Evolutionary conservation across 2,888 invertebrate species (phyloP).

Genomic region (Escarpia spicata): DNA sequence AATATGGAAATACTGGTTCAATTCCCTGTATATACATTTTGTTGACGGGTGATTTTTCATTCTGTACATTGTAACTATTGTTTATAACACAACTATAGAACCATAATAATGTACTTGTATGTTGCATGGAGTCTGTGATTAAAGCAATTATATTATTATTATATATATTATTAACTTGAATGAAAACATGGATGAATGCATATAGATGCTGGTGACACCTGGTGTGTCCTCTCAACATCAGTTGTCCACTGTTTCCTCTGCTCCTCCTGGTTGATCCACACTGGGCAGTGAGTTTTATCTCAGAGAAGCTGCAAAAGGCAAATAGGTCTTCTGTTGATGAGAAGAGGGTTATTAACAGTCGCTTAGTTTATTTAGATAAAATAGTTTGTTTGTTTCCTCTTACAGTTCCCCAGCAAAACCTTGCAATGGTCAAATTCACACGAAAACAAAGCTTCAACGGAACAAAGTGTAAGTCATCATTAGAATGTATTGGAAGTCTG

Average conservation of each 20-base stretch:
- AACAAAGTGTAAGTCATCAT: neutral
- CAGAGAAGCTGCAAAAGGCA: neutral
- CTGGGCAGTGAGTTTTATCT: neutral
- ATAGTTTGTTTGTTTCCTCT: neutral
- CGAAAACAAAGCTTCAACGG: neutral
- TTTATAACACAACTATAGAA: no score
- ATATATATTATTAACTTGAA: neutral
- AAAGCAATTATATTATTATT: no score
- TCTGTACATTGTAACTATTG: no score
- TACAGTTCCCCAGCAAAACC: conserved; percentile 5
- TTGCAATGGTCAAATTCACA: neutral
- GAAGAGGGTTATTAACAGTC: neutral
- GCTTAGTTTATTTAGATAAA: neutral
- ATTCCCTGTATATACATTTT: no score
- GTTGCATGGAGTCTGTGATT: no score
- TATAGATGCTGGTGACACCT: neutral
- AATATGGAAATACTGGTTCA: no score
- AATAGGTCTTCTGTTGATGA: neutral
- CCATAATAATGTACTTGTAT: no score
- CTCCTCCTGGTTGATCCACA: neutral
- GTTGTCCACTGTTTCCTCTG: neutral
- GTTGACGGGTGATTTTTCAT: no score
- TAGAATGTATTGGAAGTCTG: neutral
- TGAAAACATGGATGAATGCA: neutral
- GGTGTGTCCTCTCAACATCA: neutral